These are phyloP conservation scores for Clepsis dumicolana DNA, from an alignment of 2,888 invertebrate species.

Conservation along the genomic window DNA sequence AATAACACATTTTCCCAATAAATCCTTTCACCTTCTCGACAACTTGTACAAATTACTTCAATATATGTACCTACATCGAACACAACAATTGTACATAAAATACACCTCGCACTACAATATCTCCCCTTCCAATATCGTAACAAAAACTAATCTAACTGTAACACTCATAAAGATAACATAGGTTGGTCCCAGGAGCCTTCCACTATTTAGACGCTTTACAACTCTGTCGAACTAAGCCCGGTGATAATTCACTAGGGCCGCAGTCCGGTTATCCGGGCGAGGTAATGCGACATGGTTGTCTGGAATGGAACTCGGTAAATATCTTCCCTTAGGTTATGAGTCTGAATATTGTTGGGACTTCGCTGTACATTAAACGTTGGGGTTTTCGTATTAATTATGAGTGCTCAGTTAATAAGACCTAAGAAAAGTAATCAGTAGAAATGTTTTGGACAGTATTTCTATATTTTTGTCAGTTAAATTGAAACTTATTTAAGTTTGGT, in stretches of 20 bases:
- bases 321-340: conserved; percentile 32
- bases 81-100: conserved; percentile 35
- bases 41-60: conserved; percentile 9
- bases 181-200: conserved; percentile 42
- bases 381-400: conserved; percentile 23
- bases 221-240: conserved; percentile 44
- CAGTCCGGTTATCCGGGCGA: conserved; percentile 15
- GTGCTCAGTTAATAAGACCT: conserved; percentile 13
- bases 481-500: no score
- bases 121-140: conserved; percentile 42
- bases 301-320: conserved; percentile 21
- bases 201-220: conserved; percentile 46
- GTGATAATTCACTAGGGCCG: conserved; percentile 37
- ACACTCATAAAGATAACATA: conserved; percentile 46
- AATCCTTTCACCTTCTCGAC: conserved; percentile 8
- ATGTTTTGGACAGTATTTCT: neutral
- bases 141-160: conserved; percentile 47
- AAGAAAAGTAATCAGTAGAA: neutral
- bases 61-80: conserved; percentile 6
- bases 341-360: conserved; percentile 35
- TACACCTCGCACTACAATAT: conserved; percentile 16
- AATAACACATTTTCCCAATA: conserved; percentile 7
- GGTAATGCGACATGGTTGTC: conserved; percentile 43
- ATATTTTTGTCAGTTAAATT: no score
- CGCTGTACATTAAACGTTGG: neutral